Conservation (phyloP, 2,888 invertebrate species). For the Beris morrisii region DNA sequence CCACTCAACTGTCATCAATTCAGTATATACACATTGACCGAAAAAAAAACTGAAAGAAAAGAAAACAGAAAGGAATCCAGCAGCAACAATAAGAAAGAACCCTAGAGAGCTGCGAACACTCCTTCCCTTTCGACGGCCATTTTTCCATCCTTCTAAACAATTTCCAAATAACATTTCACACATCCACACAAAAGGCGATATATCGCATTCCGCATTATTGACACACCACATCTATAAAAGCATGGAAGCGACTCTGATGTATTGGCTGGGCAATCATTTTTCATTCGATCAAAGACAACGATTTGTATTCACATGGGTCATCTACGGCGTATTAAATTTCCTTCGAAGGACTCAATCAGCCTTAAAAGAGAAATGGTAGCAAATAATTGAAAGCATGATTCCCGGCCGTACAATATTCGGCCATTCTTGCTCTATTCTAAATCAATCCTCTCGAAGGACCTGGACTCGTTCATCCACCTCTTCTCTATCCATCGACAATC, state of each 20-base stretch:
- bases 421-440: no score
- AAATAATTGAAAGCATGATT: slow-evolving; percentile 19
- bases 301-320: slow-evolving; percentile 25
- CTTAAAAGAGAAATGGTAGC: slow-evolving; percentile 20
- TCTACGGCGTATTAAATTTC: slow-evolving; percentile 5
- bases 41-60: slow-evolving; percentile 1
- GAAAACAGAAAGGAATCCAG: neutral
- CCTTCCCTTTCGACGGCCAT: neutral
- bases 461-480: no score
- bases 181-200: neutral
- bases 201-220: slow-evolving; percentile 9
- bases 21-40: neutral
- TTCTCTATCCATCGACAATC: no score
- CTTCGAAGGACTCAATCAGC: slow-evolving; percentile 21
- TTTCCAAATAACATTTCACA: slow-evolving; percentile 10
- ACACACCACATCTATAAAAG: slow-evolving; percentile 3
- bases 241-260: neutral
- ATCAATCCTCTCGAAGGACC: no score
- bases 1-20: slow-evolving; percentile 14
- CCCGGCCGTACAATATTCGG: no score
- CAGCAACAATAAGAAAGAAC: neutral
- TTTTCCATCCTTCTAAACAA: neutral
- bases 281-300: slow-evolving; percentile 29
- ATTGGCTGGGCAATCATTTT: slow-evolving; percentile 15
- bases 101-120: neutral